Base-by-base conservation (phyloP, 2,888 invertebrate genomes). In the Parnassius smintheus region DNA sequence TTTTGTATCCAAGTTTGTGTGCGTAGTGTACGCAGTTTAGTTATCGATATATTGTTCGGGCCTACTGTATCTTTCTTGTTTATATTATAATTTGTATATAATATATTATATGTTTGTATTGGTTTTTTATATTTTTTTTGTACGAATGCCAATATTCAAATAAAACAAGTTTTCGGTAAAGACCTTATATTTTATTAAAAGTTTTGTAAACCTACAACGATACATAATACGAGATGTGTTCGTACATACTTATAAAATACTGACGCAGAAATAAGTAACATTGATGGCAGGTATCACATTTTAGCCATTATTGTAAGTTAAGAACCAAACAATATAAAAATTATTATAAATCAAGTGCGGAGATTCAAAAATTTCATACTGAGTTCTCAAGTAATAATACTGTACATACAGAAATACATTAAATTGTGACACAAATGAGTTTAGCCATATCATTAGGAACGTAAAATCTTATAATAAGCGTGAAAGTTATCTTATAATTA, bases 231-330 rank as follows among this genome's bases (percentile, higher is more conserved):
- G 35, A 35, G 35, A 0, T 35, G 35, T 35, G 35, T 35, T 66
- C 73, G 71, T 72, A 75, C 72, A 73, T 68, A 71, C 69, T 72
- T 68, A 75, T 62, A 67, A 65, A 69, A 67, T 65, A 72, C 51
- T 59, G 64, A 60, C 50, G 62, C 67, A 60, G 51, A 64, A 69
- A 57, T 65, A 59, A 59, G 52, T 56, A 52, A 22, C 35, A 13
- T 54, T 52, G 56, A 42, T 41, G 48, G 42, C 52, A 59, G 51
- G 35, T 49, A 52, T 42, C n/a, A 59, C 46, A 63, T 18, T 44
- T 61, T 57, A 66, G 65, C 62, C 58, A 13, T 51, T 44, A 58
- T 35, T 53, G 46, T 53, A 58, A 61, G 52, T 51, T 42, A 63
- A 59, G 42, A 61, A 41, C 13, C 48, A 42, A 41, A 35, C 13